Conservation (phyloP, 30 jellyfish, hydroid and myxozoan species). For the Rhopilema esculentum region DNA sequence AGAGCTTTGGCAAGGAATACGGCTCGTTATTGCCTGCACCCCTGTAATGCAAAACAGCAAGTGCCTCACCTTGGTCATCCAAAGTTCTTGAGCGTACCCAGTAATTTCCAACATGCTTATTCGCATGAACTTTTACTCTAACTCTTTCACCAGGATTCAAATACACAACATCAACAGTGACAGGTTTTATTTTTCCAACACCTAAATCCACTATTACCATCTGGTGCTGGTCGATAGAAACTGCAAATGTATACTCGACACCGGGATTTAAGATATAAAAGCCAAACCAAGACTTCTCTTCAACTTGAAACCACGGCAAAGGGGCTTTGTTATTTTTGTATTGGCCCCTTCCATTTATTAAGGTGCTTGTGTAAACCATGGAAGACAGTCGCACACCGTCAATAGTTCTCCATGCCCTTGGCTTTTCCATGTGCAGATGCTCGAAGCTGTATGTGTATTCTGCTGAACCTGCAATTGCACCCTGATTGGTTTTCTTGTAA, state of each 20-base stretch:
- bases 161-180: conserved; percentile 62
- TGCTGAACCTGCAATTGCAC: conserved; percentile 27
- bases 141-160: conserved; percentile 90
- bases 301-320: conserved; percentile 59
- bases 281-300: conserved; percentile 57
- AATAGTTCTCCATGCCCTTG: conserved; percentile 21
- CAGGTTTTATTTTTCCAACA: conserved; percentile 68
- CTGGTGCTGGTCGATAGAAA: conserved; percentile 77
- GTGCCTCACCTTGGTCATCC: conserved; percentile 61
- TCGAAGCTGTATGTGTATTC: conserved; percentile 21
- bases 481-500: not conserved
- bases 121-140: conserved; percentile 54
- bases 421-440: conserved; percentile 29
- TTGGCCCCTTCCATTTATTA: conserved; percentile 71
- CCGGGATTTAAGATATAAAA: conserved; percentile 77
- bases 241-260: conserved; percentile 68
- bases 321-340: conserved; percentile 55
- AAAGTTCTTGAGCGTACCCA: conserved; percentile 86
- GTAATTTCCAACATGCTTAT: conserved; percentile 53
- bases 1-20: conserved; percentile 33
- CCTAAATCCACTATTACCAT: conserved; percentile 61
- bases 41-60: conserved; percentile 88
- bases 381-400: conserved; percentile 58
- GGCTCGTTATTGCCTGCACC: conserved; percentile 87
- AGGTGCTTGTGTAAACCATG: conserved; percentile 26